Evolutionary conservation across 2,113 vertebrate species (phyloP).

Genomic region (Leptobrachium ailaonicum): DNA sequence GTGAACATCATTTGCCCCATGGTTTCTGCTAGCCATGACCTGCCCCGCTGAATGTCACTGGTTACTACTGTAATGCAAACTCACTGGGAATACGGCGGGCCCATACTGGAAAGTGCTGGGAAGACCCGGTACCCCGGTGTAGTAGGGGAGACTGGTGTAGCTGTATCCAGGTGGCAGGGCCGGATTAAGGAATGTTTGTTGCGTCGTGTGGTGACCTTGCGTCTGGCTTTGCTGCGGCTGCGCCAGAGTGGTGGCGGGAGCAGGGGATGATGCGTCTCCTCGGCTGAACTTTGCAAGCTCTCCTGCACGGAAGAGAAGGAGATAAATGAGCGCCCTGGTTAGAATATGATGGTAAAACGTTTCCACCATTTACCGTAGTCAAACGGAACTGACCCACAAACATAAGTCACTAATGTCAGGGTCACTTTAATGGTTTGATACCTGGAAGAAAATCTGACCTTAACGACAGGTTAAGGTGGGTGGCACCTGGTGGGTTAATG

Average conservation of each 20-base stretch:
- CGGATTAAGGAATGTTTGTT: slow-evolving; percentile 96
- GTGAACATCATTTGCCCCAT: not conserved
- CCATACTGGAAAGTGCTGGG: slow-evolving; percentile 97
- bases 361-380: not conserved
- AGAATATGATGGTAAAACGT: not conserved
- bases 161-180: slow-evolving; percentile 97
- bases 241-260: slow-evolving; percentile 90
- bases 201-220: slow-evolving; percentile 91
- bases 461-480: no score
- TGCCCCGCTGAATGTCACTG: slow-evolving; percentile 4
- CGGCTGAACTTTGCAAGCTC: slow-evolving; percentile 94
- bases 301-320: slow-evolving; percentile 61
- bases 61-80: slow-evolving; percentile 52
- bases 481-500: no score
- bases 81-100: slow-evolving; percentile 97
- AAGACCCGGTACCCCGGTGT: slow-evolving; percentile 93
- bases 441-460: no score
- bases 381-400: no score
- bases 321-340: not conserved
- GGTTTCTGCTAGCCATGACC: not conserved
- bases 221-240: slow-evolving; percentile 95
- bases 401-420: no score
- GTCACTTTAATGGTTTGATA: no score
- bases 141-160: slow-evolving; percentile 97
- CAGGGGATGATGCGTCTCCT: slow-evolving; percentile 89